Percentiles rank a stretch among this genome's conserved stretches.
Conservation (phyloP, 2,888 invertebrate genomes). For the Trypoxylon attenuatum region DNA sequence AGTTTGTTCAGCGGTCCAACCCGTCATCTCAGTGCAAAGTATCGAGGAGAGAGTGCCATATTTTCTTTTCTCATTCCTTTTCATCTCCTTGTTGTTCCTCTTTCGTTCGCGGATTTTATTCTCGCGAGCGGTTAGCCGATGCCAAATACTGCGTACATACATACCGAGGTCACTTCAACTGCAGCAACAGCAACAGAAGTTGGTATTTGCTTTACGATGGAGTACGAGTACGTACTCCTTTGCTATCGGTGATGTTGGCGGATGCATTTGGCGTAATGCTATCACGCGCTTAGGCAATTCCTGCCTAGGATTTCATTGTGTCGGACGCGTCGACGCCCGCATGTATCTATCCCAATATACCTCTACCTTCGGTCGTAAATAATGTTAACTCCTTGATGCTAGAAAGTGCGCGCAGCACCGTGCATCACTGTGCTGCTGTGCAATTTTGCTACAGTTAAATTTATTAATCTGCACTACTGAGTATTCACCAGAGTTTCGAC, state of each 20-base stretch:
- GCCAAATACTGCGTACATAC: no score
- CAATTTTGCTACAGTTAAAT: not conserved
- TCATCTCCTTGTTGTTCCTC: not conserved
- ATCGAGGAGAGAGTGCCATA: not conserved
- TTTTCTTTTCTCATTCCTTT: not conserved
- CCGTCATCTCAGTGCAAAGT: not conserved
- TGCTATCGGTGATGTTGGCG: not conserved
- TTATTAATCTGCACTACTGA: not conserved
- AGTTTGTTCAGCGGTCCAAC: not conserved
- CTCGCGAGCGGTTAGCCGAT: no score
- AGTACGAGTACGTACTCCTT: not conserved
- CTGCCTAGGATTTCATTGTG: not conserved
- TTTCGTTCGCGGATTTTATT: no score
- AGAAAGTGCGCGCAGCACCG: not conserved
- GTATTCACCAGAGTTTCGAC: not conserved
- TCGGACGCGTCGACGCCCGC: slow-evolving; percentile 19
- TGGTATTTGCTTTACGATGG: no score
- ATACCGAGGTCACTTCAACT: no score
- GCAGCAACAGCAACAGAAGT: no score
- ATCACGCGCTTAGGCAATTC: not conserved
- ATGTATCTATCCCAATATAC: slow-evolving; percentile 23
- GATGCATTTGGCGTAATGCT: not conserved
- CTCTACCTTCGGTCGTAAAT: slow-evolving; percentile 16
- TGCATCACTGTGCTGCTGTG: not conserved
- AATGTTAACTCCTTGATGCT: slow-evolving; percentile 2